These are phyloP conservation scores for Taurulus bubalis DNA, from an alignment of 2,113 vertebrate species.

Conservation along the genomic window DNA sequence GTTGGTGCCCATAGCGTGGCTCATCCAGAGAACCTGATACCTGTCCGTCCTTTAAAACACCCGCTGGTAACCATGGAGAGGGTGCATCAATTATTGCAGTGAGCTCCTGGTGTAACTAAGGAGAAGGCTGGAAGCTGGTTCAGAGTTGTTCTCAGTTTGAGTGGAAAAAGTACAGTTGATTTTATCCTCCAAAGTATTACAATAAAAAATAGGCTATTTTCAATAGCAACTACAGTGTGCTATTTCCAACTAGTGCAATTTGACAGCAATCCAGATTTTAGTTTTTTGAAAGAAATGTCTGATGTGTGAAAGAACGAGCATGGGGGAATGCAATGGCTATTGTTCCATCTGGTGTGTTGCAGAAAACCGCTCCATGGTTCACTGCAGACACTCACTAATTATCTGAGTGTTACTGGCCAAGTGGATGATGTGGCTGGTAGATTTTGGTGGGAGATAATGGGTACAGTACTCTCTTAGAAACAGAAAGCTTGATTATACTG, in stretches of 20 bases:
- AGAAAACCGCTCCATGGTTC: slow-evolving; percentile 56
- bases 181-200: neutral
- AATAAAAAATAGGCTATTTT: neutral
- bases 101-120: slow-evolving; percentile 57
- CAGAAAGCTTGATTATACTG: slow-evolving; percentile 13
- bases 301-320: slow-evolving; percentile 26
- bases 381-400: slow-evolving; percentile 53
- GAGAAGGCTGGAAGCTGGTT: slow-evolving; percentile 43
- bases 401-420: slow-evolving; percentile 60
- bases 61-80: slow-evolving; percentile 84
- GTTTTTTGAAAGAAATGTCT: neutral
- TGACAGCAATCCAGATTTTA: neutral
- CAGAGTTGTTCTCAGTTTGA: slow-evolving; percentile 22
- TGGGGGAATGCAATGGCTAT: slow-evolving; percentile 37
- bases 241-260: neutral
- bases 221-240: neutral
- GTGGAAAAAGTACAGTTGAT: neutral
- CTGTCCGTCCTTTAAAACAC: slow-evolving; percentile 79
- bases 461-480: slow-evolving; percentile 3
- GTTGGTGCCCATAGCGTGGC: slow-evolving; percentile 60
- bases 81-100: slow-evolving; percentile 82
- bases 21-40: slow-evolving; percentile 79
- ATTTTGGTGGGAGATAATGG: slow-evolving; percentile 30
- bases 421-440: slow-evolving; percentile 58
- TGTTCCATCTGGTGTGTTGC: slow-evolving; percentile 62